Evolutionary conservation across 1,140 invertebrate genomes (phyloP).

Genomic region (Psilanteris sp.): DNA sequence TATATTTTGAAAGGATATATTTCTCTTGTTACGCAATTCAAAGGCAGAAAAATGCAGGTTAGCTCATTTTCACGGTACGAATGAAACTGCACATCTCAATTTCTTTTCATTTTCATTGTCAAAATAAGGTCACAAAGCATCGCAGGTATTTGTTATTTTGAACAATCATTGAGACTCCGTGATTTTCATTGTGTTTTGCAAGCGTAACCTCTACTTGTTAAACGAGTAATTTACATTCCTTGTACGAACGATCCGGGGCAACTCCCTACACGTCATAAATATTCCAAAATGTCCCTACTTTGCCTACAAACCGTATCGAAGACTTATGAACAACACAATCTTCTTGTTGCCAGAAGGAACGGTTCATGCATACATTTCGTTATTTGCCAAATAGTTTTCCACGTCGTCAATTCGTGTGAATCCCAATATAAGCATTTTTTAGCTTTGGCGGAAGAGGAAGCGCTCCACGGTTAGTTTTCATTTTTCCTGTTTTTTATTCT

Average conservation of each 20-base stretch:
- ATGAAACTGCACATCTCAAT: slow-evolving; percentile 37
- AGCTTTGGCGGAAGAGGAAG: no score
- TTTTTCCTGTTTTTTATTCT: no score
- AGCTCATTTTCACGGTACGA: slow-evolving; percentile 22
- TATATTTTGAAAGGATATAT: no score
- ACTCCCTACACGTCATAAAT: slow-evolving; percentile 65
- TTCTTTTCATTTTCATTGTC: slow-evolving; percentile 36
- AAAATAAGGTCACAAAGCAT: slow-evolving; percentile 43
- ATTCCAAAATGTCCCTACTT: slow-evolving; percentile 58
- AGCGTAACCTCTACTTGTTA: slow-evolving; percentile 62
- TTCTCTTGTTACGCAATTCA: not conserved
- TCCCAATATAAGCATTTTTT: not conserved
- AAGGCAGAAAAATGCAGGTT: not conserved
- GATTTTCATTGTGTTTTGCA: slow-evolving; percentile 57
- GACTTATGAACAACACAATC: slow-evolving; percentile 58
- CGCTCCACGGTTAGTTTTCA: no score
- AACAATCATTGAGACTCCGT: slow-evolving; percentile 41
- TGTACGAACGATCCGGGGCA: slow-evolving; percentile 59
- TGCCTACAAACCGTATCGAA: slow-evolving; percentile 48
- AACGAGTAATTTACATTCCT: slow-evolving; percentile 66
- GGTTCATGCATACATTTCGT: slow-evolving; percentile 27
- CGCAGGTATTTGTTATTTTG: slow-evolving; percentile 48
- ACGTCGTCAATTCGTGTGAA: slow-evolving; percentile 3
- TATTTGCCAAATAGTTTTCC: slow-evolving; percentile 22
- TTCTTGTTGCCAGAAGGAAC: slow-evolving; percentile 35